These are phyloP conservation scores for Cynodonichthys magdalenae DNA, from an alignment of 2,797 vertebrate species.

Conservation along the genomic window DNA sequence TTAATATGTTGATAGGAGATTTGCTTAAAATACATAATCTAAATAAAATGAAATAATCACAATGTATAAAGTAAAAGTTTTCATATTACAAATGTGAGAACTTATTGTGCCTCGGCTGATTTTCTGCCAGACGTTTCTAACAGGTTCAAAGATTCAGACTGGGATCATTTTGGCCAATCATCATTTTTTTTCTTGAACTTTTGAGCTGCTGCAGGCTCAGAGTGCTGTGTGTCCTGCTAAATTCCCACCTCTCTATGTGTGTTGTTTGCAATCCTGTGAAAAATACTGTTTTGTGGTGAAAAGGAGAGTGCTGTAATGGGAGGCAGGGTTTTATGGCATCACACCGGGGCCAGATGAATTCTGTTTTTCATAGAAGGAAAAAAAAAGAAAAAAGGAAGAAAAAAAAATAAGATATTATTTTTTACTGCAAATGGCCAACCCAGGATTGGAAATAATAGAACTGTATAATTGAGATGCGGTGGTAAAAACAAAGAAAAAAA, in stretches of 20 bases:
- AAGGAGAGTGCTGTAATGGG: slow-evolving; percentile 29
- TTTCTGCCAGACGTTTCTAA: slow-evolving; percentile 2
- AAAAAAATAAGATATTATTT: slow-evolving; percentile 29
- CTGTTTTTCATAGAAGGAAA: slow-evolving; percentile 26
- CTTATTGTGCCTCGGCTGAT: not conserved
- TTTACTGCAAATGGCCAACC: slow-evolving; percentile 11
- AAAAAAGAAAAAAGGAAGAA: slow-evolving; percentile 20
- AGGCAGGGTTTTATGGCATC: slow-evolving; percentile 20
- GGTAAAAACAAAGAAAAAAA: slow-evolving; percentile 63
- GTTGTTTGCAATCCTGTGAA: slow-evolving; percentile 29
- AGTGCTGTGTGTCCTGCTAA: slow-evolving; percentile 24
- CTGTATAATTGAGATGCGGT: slow-evolving; percentile 76
- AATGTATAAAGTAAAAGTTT: no score
- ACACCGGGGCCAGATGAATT: slow-evolving; percentile 30
- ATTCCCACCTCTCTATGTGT: slow-evolving; percentile 21
- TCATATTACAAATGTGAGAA: no score
- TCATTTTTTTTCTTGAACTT: slow-evolving; percentile 22
- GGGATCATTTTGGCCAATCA: slow-evolving; percentile 25
- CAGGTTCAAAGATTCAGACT: slow-evolving; percentile 28
- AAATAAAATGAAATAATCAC: slow-evolving; percentile 4
- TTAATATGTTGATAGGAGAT: slow-evolving; percentile 75
- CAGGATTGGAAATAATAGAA: slow-evolving; percentile 37
- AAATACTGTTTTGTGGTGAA: slow-evolving; percentile 22
- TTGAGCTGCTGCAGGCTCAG: slow-evolving; percentile 29
- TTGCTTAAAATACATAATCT: slow-evolving; percentile 64